phyloP scores from a whole-genome alignment of 2,113 vertebrate genomes.

The Stomatorhinus ivindoensis region DNA sequence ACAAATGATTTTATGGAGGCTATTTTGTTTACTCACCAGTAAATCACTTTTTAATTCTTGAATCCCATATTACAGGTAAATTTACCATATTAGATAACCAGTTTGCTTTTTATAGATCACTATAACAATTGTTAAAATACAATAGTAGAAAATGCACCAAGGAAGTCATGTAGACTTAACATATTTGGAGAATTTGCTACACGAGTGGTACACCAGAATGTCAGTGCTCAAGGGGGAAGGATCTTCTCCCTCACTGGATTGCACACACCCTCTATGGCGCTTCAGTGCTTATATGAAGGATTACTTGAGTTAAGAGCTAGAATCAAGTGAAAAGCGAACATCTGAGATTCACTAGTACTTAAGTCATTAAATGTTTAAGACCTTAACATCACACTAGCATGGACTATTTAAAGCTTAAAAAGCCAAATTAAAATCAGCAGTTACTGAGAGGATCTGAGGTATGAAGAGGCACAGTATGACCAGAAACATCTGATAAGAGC shows the following conservation, averaged over 20 bases:
- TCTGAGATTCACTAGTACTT: background rate
- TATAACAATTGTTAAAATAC: background rate
- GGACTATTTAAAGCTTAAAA: background rate
- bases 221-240: background rate
- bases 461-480: background rate
- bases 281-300: background rate
- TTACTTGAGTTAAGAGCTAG: background rate
- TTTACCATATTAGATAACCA: background rate
- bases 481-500: constrained; percentile 58
- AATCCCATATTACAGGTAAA: background rate
- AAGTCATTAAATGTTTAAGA: background rate
- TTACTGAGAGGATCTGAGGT: background rate
- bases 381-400: background rate
- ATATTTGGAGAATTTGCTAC: background rate
- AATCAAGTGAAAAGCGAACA: background rate
- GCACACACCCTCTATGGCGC: no score
- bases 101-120: background rate
- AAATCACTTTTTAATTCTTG: background rate
- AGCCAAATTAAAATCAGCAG: background rate
- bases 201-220: background rate
- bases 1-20: background rate
- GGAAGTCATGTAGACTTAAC: background rate
- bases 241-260: background rate
- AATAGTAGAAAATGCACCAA: background rate
- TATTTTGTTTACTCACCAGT: background rate